Conservation (phyloP, 2,113 vertebrate genomes). For the Globicephala melas region DNA sequence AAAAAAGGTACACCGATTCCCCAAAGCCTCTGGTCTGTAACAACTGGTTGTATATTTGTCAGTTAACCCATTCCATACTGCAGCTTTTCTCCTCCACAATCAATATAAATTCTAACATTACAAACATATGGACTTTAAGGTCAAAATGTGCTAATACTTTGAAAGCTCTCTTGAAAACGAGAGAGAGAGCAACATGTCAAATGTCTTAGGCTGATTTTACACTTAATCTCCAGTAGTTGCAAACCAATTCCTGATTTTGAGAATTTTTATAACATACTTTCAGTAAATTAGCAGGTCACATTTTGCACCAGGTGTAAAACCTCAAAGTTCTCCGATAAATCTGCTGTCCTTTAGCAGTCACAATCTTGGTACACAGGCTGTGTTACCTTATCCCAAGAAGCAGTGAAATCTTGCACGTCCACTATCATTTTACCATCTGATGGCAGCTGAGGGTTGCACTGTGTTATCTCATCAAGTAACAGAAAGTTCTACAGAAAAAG, state of each 20-base stretch:
- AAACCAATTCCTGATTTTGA: background rate
- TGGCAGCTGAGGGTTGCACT: background rate
- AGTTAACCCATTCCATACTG: background rate
- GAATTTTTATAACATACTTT: background rate
- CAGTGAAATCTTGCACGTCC: conserved; percentile 57
- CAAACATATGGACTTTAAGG: background rate
- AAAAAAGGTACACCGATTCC: background rate
- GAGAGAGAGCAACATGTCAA: background rate
- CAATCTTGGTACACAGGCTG: fast-evolving
- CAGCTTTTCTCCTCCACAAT: too few species aligned
- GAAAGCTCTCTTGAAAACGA: background rate
- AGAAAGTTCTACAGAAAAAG: conserved; percentile 57
- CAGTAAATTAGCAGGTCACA: background rate
- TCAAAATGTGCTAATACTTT: background rate
- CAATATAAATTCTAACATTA: background rate
- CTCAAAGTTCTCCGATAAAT: background rate
- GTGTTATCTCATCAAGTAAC: conserved; percentile 63
- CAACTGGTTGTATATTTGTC: background rate
- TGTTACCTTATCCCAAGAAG: conserved; percentile 73
- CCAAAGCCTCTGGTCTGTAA: background rate
- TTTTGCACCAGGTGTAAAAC: background rate
- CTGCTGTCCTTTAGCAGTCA: background rate
- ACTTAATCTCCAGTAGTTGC: background rate
- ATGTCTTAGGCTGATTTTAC: background rate
- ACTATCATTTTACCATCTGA: conserved; percentile 48